Percentiles rank a stretch among this genome's conserved stretches.
phyloP scores from a whole-genome alignment of 1,140 invertebrate genomes.

The Teleopsis dalmanni region DNA sequence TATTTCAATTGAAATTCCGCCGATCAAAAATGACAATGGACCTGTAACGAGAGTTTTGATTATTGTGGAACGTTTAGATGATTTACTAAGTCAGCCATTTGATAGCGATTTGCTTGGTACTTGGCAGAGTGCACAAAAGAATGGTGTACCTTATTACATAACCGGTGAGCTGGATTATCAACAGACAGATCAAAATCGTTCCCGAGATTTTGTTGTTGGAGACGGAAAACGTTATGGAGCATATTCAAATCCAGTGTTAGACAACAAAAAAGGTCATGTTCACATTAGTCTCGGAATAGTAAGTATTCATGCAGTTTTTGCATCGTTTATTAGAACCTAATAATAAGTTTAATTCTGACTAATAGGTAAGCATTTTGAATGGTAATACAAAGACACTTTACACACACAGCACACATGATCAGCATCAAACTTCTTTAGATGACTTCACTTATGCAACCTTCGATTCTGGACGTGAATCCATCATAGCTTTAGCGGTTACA shows the following conservation, averaged over 20 bases:
- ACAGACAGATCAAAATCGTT: conserved; percentile 31
- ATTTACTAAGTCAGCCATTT: conserved; percentile 52
- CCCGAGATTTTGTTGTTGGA: conserved; percentile 65
- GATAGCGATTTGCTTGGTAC: conserved; percentile 47
- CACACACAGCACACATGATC: conserved; percentile 50
- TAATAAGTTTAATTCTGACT: background rate
- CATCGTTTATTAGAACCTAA: background rate
- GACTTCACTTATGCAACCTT: conserved; percentile 37
- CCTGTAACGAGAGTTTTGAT: conserved; percentile 64
- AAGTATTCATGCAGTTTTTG: conserved; percentile 10
- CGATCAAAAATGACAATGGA: conserved; percentile 63
- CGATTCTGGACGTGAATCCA: conserved; percentile 34
- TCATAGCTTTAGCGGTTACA: conserved; percentile 51
- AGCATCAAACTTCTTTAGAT: conserved; percentile 27
- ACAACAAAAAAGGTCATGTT: conserved; percentile 52
- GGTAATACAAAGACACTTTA: conserved; percentile 58
- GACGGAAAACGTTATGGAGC: conserved; percentile 65
- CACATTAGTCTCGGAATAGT: conserved; percentile 66
- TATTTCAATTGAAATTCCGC: conserved; percentile 55
- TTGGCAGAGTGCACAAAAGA: conserved; percentile 52
- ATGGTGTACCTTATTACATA: conserved; percentile 67
- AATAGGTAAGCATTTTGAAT: conserved; percentile 52
- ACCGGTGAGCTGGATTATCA: conserved; percentile 59
- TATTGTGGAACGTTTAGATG: conserved; percentile 56
- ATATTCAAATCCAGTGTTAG: conserved; percentile 71